Conservation (phyloP, 2,888 invertebrate species). For the Dione juno region DNA sequence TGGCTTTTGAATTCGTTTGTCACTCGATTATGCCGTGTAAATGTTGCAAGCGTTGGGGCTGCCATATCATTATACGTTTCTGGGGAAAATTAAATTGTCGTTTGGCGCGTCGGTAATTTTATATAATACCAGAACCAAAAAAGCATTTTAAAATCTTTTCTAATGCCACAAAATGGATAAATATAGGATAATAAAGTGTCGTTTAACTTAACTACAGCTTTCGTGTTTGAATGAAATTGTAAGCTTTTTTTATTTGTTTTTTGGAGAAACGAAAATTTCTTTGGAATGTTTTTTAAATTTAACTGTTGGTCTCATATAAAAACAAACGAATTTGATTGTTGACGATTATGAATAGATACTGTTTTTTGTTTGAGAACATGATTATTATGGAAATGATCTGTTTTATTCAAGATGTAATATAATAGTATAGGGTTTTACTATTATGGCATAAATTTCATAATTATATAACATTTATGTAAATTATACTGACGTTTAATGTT, state of each 20-base stretch:
- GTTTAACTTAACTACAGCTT: slow-evolving; percentile 79
- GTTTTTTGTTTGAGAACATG: not conserved
- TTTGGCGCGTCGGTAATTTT: slow-evolving; percentile 74
- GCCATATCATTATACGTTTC: slow-evolving; percentile 74
- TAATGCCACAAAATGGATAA: slow-evolving; percentile 79
- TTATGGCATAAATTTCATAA: not conserved
- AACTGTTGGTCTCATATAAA: slow-evolving; percentile 14
- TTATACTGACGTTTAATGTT: not conserved
- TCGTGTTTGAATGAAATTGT: slow-evolving; percentile 44
- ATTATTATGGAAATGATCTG: slow-evolving; percentile 11
- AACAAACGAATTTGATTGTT: slow-evolving; percentile 7
- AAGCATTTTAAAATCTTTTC: slow-evolving; percentile 58
- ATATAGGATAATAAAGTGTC: slow-evolving; percentile 79
- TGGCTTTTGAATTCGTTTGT: slow-evolving; percentile 76
- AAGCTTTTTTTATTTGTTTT: slow-evolving; percentile 30
- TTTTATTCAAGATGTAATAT: not conserved
- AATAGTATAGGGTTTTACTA: not conserved
- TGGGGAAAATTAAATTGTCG: slow-evolving; percentile 75
- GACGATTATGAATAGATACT: slow-evolving; percentile 12
- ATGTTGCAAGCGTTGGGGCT: slow-evolving; percentile 69
- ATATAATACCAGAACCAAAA: slow-evolving; percentile 46
- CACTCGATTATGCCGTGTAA: slow-evolving; percentile 78
- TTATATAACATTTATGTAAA: slow-evolving; percentile 10
- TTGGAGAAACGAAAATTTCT: slow-evolving; percentile 32
- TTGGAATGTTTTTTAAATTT: slow-evolving; percentile 12